Conservation (phyloP, 2,113 vertebrate species). For the Chloroceryle aenea region DNA sequence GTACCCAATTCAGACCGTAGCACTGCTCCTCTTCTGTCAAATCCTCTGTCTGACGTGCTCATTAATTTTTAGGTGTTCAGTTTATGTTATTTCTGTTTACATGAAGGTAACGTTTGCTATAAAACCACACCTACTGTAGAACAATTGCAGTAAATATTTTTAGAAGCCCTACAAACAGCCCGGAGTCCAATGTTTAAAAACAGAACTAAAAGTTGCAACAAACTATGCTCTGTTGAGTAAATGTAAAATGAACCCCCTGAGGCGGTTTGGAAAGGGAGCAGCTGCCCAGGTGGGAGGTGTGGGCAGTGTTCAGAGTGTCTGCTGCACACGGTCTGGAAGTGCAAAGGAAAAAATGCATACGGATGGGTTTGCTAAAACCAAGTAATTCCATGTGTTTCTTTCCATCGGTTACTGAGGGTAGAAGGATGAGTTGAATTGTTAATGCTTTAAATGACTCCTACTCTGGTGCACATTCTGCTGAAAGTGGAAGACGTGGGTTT, state of each 20-base stretch:
- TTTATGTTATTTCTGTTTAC: neutral
- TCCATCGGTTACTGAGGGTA: neutral
- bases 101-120: neutral
- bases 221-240: neutral
- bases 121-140: neutral
- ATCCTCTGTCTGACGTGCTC: neutral
- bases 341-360: neutral
- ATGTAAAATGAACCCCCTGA: neutral
- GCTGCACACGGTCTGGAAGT: neutral
- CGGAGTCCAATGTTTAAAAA: neutral
- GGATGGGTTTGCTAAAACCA: neutral
- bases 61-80: neutral
- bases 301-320: rapidly evolving
- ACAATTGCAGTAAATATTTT: neutral
- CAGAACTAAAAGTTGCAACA: neutral
- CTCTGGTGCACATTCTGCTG: neutral
- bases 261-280: neutral
- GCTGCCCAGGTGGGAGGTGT: neutral
- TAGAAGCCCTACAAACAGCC: neutral
- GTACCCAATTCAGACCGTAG: neutral
- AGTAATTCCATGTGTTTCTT: neutral
- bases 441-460: neutral
- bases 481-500: neutral
- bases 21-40: neutral
- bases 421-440: neutral